Percentiles rank a stretch among this genome's conserved stretches.
Evolutionary conservation across 2,888 invertebrate genomes (phyloP).

Genomic region (Leucophenga montana): DNA sequence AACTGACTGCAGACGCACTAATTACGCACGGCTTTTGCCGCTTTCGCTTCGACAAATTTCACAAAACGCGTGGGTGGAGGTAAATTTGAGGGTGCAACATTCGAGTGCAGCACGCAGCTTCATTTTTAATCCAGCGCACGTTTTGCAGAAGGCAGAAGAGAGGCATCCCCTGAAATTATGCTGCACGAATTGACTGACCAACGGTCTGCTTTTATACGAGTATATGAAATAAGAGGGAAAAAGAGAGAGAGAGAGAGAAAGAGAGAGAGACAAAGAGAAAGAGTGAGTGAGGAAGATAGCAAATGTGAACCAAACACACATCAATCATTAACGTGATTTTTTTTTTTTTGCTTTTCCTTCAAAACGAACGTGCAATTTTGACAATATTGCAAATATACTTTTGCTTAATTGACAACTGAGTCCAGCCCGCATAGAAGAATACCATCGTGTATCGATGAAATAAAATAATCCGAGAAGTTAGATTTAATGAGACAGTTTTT

Average conservation of each 20-base stretch:
- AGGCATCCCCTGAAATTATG: conserved; percentile 14
- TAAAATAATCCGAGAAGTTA: too few species aligned
- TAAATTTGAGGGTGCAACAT: too few species aligned
- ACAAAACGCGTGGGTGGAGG: too few species aligned
- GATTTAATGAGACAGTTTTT: too few species aligned
- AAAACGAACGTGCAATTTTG: conserved; percentile 16
- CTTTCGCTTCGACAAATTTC: too few species aligned
- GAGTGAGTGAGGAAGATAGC: not conserved
- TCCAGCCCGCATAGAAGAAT: too few species aligned
- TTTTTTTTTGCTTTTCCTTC: not conserved
- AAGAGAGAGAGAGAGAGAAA: not conserved
- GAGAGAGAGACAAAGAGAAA: not conserved
- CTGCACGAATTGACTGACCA: conserved; percentile 17
- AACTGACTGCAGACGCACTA: conserved; percentile 44
- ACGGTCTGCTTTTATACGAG: not conserved
- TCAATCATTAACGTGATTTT: conserved; percentile 30
- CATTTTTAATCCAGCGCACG: conserved; percentile 61
- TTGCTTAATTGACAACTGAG: too few species aligned
- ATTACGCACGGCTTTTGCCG: conserved; percentile 50
- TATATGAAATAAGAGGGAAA: too few species aligned
- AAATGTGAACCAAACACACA: not conserved
- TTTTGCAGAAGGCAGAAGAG: too few species aligned
- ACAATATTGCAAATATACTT: conserved; percentile 5
- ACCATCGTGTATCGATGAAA: too few species aligned
- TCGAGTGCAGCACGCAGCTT: conserved; percentile 37